A percentile compares a stretch with the other conserved stretches of the same genome.
Evolutionary conservation across 2,888 invertebrate genomes (phyloP).

Genomic region (Archaeoteleia sp.): DNA sequence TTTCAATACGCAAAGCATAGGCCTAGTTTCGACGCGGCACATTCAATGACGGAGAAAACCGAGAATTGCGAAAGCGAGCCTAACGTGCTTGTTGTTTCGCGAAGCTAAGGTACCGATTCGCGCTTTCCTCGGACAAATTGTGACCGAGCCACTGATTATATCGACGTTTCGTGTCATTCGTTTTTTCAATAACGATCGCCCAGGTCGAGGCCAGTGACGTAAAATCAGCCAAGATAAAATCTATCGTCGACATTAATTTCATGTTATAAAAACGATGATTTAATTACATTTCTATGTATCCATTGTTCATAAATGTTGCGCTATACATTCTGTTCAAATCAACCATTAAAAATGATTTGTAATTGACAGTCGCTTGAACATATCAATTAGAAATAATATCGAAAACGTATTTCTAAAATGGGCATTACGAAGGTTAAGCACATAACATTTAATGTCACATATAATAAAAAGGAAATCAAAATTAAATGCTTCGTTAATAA

Average conservation of each 20-base stretch:
- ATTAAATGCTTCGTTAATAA: too few relatives aligned
- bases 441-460: too few relatives aligned
- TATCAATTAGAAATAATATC: too few relatives aligned
- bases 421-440: too few relatives aligned
- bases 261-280: neutral
- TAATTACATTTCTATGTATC: too few relatives aligned
- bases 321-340: too few relatives aligned
- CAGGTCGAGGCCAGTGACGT: neutral
- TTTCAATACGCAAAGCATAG: conserved; percentile 48
- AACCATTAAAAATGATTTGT: too few relatives aligned
- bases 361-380: too few relatives aligned
- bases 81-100: conserved; percentile 51
- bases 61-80: conserved; percentile 68
- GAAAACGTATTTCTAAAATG: too few relatives aligned
- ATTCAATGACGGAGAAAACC: conserved; percentile 54
- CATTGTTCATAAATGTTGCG: too few relatives aligned
- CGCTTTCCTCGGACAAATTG: conserved; percentile 40
- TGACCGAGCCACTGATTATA: neutral
- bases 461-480: too few relatives aligned
- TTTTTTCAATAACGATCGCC: neutral
- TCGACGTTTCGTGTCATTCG: neutral
- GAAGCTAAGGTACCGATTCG: conserved; percentile 19
- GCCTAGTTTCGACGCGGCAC: conserved; percentile 47
- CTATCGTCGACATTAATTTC: neutral
- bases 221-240: neutral